These are phyloP conservation scores for Caradrina clavipalpis DNA, from an alignment of 2,888 invertebrate species.

Conservation along the genomic window DNA sequence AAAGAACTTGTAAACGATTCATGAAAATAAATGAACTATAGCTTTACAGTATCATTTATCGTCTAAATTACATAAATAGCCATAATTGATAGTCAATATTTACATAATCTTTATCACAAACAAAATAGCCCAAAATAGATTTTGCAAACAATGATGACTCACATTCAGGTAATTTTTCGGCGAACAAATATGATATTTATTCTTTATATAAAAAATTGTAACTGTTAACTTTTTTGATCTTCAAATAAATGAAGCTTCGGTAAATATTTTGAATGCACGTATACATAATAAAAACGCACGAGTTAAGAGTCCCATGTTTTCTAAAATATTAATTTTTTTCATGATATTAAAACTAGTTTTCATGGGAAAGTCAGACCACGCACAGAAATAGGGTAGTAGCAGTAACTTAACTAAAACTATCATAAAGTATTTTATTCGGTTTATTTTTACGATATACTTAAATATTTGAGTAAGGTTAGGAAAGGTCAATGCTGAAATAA, in stretches of 20 bases:
- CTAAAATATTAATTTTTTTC: slow-evolving; percentile 32
- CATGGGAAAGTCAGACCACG: slow-evolving; percentile 50
- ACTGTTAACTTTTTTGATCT: slow-evolving; percentile 28
- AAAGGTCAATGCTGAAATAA: slow-evolving; percentile 16
- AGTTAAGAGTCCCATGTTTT: slow-evolving; percentile 10
- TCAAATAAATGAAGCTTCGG: slow-evolving; percentile 8
- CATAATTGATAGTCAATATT: slow-evolving; percentile 19
- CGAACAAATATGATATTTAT: slow-evolving; percentile 23
- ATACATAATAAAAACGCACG: slow-evolving; percentile 28
- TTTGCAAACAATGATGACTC: slow-evolving; percentile 10
- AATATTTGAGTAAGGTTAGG: background rate
- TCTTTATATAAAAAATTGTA: slow-evolving; percentile 12
- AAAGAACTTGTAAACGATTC: too few relatives aligned
- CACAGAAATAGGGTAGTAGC: slow-evolving; percentile 43
- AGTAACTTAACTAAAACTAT: slow-evolving; percentile 40
- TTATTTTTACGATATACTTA: slow-evolving; percentile 6
- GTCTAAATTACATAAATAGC: background rate
- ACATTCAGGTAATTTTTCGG: slow-evolving; percentile 35
- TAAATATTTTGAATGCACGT: slow-evolving; percentile 21
- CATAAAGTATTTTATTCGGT: slow-evolving; percentile 30
- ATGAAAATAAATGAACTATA: too few relatives aligned
- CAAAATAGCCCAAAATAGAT: background rate
- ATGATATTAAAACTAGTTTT: slow-evolving; percentile 36
- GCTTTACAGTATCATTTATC: background rate
- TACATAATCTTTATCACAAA: slow-evolving; percentile 13